Conservation (phyloP, 2,888 invertebrate genomes). For the Sphaerophoria taeniata region DNA sequence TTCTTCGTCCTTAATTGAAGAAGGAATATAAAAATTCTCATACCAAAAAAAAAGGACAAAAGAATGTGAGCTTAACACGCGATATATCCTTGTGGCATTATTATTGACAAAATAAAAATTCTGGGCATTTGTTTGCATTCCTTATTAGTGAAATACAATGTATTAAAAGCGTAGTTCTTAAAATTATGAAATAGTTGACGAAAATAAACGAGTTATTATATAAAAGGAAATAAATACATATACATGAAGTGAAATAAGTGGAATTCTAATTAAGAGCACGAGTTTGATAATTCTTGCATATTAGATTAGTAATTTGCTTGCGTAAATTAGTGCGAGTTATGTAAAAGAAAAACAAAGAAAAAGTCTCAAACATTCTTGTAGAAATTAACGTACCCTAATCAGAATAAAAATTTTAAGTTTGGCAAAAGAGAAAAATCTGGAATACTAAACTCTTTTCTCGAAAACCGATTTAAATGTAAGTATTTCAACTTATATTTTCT, state of each 20-base stretch:
- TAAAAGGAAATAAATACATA: not conserved
- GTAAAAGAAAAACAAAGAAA: conserved; percentile 34
- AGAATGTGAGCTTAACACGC: conserved; percentile 56
- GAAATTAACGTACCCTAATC: too few species aligned
- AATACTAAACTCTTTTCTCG: too few species aligned
- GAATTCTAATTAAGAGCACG: conserved; percentile 32
- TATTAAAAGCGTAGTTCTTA: conserved; percentile 24
- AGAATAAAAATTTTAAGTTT: too few species aligned
- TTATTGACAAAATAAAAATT: conserved; percentile 48
- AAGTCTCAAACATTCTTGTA: not conserved
- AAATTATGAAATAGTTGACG: conserved; percentile 3
- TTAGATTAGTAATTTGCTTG: conserved; percentile 10
- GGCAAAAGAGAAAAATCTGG: too few species aligned
- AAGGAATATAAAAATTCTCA: conserved; percentile 5
- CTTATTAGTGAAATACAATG: conserved; percentile 29
- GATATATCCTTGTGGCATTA: conserved; percentile 48
- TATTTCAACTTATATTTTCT: too few species aligned
- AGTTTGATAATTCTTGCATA: conserved; percentile 35
- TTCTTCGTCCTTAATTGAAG: conserved; percentile 42
- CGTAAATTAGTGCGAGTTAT: conserved; percentile 7
- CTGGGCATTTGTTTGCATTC: conserved; percentile 32
- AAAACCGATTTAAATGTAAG: too few species aligned
- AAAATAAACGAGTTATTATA: conserved; percentile 7
- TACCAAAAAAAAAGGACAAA: conserved; percentile 24
- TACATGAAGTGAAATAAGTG: conserved; percentile 18